Percentiles rank a stretch among this genome's conserved stretches.
Evolutionary conservation across 2,888 invertebrate species (phyloP).

Genomic region (Drosophila melanosoma): DNA sequence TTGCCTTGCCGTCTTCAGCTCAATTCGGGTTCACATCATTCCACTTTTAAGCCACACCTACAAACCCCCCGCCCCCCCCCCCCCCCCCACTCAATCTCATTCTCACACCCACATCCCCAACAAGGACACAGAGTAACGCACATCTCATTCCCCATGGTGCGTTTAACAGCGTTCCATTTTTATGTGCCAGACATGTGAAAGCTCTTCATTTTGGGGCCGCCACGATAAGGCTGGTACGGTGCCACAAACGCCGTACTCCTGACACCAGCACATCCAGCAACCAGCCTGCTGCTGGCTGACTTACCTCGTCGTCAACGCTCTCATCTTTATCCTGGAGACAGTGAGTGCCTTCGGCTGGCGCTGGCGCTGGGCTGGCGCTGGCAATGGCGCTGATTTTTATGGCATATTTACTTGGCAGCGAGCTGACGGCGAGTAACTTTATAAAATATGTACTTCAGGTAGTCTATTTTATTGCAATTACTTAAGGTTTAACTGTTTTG

Average conservation of each 20-base stretch:
- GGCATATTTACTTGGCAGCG: slow-evolving; percentile 72
- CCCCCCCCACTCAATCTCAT: background rate
- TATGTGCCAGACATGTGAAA: slow-evolving; percentile 79
- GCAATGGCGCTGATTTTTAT: slow-evolving; percentile 74
- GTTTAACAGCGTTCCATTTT: slow-evolving; percentile 80
- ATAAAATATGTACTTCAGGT: slow-evolving; percentile 80
- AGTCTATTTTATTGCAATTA: slow-evolving; percentile 80
- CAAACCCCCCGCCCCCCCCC: background rate
- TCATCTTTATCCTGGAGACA: slow-evolving; percentile 58
- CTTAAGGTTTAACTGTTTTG: slow-evolving; percentile 79
- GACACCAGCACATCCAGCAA: background rate
- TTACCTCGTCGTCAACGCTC: slow-evolving; percentile 74
- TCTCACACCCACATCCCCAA: background rate
- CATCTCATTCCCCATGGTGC: slow-evolving; percentile 70
- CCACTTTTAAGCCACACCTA: slow-evolving; percentile 22
- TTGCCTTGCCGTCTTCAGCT: slow-evolving; percentile 47
- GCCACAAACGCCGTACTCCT: background rate
- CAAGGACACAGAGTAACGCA: slow-evolving; percentile 10
- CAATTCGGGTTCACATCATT: slow-evolving; percentile 17
- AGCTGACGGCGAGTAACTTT: slow-evolving; percentile 56
- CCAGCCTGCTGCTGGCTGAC: slow-evolving; percentile 51
- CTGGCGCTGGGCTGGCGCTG: slow-evolving; percentile 51
- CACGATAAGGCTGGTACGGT: slow-evolving; percentile 51
- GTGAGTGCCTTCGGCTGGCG: slow-evolving; percentile 58
- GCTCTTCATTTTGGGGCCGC: slow-evolving; percentile 73